Conservation (phyloP, 2,113 vertebrate species). For the Seriola quinqueradiata region DNA sequence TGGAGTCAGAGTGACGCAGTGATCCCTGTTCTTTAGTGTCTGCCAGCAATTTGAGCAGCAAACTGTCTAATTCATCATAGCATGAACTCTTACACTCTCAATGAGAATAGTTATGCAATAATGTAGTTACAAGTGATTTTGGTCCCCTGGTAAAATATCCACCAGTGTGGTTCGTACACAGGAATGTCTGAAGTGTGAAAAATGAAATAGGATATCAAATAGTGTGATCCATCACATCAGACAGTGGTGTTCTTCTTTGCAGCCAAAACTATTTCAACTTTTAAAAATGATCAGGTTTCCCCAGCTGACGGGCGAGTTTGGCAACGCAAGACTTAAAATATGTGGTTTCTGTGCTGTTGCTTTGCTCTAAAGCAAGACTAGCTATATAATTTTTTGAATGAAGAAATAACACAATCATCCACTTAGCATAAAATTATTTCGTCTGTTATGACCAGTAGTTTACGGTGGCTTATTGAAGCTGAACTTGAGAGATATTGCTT, state of each 20-base stretch:
- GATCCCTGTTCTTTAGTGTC: conserved; percentile 20
- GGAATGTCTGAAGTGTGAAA: background rate
- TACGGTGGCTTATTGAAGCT: background rate
- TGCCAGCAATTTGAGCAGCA: conserved; percentile 27
- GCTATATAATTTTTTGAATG: background rate
- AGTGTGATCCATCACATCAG: conserved; percentile 24
- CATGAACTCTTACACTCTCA: conserved; percentile 34
- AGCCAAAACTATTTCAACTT: conserved; percentile 16
- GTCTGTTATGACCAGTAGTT: background rate
- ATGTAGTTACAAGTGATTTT: background rate
- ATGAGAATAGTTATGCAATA: background rate
- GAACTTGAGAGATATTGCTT: background rate
- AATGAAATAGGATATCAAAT: conserved; percentile 5
- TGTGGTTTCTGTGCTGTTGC: background rate
- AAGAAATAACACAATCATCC: background rate
- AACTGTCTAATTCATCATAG: conserved; percentile 10
- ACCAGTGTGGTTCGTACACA: background rate
- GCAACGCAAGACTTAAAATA: background rate
- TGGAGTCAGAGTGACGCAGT: conserved; percentile 30
- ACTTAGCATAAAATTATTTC: background rate
- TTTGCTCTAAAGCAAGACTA: background rate
- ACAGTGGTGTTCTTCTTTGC: conserved; percentile 14
- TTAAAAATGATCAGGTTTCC: conserved; percentile 12
- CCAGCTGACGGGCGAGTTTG: background rate
- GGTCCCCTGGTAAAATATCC: background rate